Evolutionary conservation across 2,113 vertebrate genomes (phyloP).

Genomic region (Dasyprocta punctata): DNA sequence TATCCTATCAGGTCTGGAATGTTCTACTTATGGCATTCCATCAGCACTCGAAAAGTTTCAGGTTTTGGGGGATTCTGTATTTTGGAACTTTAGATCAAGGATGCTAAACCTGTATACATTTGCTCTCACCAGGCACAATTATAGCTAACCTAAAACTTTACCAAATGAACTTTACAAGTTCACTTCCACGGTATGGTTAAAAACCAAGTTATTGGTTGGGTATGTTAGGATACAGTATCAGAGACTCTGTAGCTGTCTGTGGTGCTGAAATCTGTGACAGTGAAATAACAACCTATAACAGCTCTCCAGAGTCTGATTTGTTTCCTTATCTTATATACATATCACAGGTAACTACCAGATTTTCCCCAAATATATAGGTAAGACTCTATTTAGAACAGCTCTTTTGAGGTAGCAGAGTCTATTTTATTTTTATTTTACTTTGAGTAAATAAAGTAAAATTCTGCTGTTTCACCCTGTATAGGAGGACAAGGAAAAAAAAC

Average conservation of each 20-base stretch:
- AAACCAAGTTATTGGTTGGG: neutral
- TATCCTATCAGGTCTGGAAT: neutral
- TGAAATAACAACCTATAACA: neutral
- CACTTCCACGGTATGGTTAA: neutral
- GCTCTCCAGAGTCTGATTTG: neutral
- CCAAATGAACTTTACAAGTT: neutral
- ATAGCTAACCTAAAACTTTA: neutral
- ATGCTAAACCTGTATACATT: neutral
- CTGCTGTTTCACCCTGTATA: neutral
- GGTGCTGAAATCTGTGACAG: constrained; percentile 51
- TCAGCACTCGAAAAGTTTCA: neutral
- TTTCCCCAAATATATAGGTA: constrained; percentile 44
- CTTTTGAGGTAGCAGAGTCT: neutral
- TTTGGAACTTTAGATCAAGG: neutral
- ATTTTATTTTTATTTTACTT: constrained; percentile 40
- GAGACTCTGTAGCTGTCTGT: constrained; percentile 32
- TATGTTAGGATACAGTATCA: neutral
- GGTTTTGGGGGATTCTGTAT: neutral
- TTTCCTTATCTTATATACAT: neutral
- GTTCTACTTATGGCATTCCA: neutral
- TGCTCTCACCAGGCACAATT: neutral
- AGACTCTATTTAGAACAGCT: neutral
- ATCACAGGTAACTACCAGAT: neutral
- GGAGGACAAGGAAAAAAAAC: neutral
- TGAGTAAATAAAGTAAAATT: neutral